These are phyloP conservation scores for Acanthisitta chloris DNA, from an alignment of 2,113 vertebrate genomes.

Conservation along the genomic window DNA sequence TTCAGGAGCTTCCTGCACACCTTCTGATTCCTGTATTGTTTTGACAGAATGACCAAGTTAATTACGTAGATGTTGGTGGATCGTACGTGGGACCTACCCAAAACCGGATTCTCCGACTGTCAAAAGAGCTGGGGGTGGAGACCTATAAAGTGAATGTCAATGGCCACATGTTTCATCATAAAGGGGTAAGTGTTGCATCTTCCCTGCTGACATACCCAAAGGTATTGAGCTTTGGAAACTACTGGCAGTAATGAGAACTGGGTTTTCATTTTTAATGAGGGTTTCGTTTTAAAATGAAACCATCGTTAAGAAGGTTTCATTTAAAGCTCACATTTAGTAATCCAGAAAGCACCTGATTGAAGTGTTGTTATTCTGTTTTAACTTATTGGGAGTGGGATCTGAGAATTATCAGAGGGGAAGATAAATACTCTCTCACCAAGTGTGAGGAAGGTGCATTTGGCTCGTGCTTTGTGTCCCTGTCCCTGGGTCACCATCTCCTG, in stretches of 20 bases:
- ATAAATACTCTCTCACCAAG: background rate
- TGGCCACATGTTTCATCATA: slow-evolving; percentile 70
- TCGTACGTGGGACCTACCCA: slow-evolving; percentile 83
- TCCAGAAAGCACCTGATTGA: background rate
- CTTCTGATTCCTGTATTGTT: background rate
- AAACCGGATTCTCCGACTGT: slow-evolving; percentile 79
- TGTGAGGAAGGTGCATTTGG: fast-evolving
- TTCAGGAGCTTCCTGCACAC: background rate
- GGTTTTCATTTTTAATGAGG: too few species aligned
- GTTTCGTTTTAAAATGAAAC: too few species aligned
- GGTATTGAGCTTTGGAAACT: background rate
- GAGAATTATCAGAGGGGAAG: background rate
- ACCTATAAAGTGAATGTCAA: slow-evolving; percentile 79
- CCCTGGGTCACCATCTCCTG: background rate
- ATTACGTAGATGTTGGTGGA: slow-evolving; percentile 83
- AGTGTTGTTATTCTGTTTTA: background rate
- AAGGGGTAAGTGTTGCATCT: slow-evolving; percentile 63
- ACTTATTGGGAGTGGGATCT: background rate
- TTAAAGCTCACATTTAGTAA: background rate
- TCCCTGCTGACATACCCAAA: background rate
- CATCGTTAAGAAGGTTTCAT: background rate
- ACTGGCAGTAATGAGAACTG: too few species aligned
- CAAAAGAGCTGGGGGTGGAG: slow-evolving; percentile 80
- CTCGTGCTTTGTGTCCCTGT: background rate
- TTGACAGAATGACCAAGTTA: slow-evolving; percentile 71